Conservation (phyloP, 2,113 vertebrate genomes). For the Baryphthengus martii region DNA sequence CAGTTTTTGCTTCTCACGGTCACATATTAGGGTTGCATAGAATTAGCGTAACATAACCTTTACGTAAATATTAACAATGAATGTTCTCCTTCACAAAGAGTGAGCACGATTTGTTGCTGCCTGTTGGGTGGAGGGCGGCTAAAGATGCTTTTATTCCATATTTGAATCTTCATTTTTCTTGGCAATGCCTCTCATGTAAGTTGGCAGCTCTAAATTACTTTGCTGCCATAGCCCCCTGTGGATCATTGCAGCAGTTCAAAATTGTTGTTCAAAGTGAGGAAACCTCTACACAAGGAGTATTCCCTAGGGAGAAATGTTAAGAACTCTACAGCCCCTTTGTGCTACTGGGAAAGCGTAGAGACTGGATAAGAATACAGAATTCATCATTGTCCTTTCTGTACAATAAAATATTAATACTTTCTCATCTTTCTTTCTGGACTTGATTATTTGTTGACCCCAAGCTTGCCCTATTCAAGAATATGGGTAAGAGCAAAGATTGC, state of each 20-base stretch:
- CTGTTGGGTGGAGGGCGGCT: background rate
- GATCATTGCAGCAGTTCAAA: conserved; percentile 23
- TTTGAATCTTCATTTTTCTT: conserved; percentile 35
- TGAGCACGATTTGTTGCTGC: background rate
- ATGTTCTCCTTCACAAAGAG: background rate
- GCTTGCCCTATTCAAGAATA: background rate
- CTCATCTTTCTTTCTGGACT: background rate
- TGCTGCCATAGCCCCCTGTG: conserved; percentile 19
- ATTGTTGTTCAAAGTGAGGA: conserved; percentile 20
- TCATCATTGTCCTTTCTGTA: background rate
- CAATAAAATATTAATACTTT: background rate
- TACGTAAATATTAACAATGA: background rate
- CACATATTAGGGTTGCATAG: background rate
- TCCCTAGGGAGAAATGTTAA: background rate
- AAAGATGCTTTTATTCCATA: background rate
- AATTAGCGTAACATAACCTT: background rate
- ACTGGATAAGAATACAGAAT: background rate
- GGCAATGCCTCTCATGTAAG: background rate
- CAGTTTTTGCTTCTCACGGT: background rate
- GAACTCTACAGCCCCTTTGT: background rate
- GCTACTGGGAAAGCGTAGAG: background rate
- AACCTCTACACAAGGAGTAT: conserved; percentile 3
- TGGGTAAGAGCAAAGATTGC: background rate
- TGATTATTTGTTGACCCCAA: background rate
- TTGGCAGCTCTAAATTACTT: conserved; percentile 29